Evolutionary conservation across 2,797 vertebrate species (phyloP), one percentile per base, ranked within the genome.

Genomic region (Sternarchorhynchus goeldii): DNA sequence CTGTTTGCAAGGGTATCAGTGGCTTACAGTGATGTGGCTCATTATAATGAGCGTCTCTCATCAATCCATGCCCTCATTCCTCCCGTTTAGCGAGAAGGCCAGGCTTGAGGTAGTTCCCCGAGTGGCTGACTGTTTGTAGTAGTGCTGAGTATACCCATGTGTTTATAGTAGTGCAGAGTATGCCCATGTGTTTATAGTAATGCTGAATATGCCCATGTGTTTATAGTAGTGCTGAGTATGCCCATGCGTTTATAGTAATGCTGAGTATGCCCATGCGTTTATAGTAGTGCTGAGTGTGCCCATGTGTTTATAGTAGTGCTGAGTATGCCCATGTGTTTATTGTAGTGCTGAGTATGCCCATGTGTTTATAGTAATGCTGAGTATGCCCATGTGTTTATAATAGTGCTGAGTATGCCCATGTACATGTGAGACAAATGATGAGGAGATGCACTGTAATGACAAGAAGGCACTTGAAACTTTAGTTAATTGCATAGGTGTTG

Each of bases 401-500:
- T 25, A 25, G 1, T 25, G 25, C 25, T 25, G 36, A 66, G 7
- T 64, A 14, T 50, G 14, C 20, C 53, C 76, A 31, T 6, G 14
- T 65, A 39, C 21, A 17, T 41, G 6, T 31, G 7, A 70, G 77
- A 79, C 63, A 53, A 62, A 50, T 70, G 53, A 75, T 41, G 34
- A 69, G 21, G 36, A 77, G 73, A 80, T 63, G 16, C 60, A 57
- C 31, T 55, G n/a, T 34, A 34, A 62, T 57, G 29, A 86, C 70
- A 87, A 86, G 82, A 65, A 57, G 56, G 32, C 45, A 36, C 10
- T 50, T 78, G 60, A 60, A 79, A 68, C 36, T 55, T 25, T 57
- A 79, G 77, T 62, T 74, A 62, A 68, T 79, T 41, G 32, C 36
- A 59, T 79, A 81, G 72, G 75, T 67, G 79, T 75, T 78, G 18